These are phyloP conservation scores for Laticauda laticaudata DNA, from an alignment of 2,113 vertebrate species.

Conservation along the genomic window DNA sequence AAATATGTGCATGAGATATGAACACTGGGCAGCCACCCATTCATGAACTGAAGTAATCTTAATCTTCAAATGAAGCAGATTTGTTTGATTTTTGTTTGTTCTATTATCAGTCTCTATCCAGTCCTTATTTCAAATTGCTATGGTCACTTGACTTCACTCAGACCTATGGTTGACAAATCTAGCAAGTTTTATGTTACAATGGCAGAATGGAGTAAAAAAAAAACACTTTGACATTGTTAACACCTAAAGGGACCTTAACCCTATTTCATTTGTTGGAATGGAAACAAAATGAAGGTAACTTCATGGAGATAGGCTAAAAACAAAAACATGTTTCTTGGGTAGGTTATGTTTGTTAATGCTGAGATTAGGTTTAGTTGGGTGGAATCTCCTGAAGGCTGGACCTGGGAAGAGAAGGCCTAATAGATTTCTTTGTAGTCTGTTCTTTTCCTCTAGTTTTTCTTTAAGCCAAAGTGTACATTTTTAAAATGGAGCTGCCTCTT, in stretches of 20 bases:
- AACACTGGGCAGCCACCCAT: neutral
- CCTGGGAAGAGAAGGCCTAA: neutral
- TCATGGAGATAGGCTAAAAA: neutral
- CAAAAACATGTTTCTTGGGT: neutral
- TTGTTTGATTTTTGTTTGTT: neutral
- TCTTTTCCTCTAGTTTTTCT: neutral
- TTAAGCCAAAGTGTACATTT: neutral
- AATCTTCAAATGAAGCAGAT: neutral
- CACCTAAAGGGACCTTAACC: neutral
- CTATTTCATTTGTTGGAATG: neutral
- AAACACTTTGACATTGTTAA: neutral
- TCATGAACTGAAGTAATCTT: neutral
- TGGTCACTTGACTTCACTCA: neutral
- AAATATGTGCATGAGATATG: neutral
- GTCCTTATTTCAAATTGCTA: neutral
- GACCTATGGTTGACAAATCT: neutral
- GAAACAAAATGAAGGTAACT: neutral
- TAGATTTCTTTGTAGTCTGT: neutral
- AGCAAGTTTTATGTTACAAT: neutral
- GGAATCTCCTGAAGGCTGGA: fast-evolving
- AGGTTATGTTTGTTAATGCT: neutral
- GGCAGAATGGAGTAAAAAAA: neutral
- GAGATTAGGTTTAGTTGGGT: neutral
- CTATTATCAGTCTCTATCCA: neutral
- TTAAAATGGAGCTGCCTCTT: neutral